A percentile compares a stretch with the other conserved stretches of the same genome.
Evolutionary conservation across 1,140 invertebrate species (phyloP).

Genomic region (Zaprionus kolodkinae): DNA sequence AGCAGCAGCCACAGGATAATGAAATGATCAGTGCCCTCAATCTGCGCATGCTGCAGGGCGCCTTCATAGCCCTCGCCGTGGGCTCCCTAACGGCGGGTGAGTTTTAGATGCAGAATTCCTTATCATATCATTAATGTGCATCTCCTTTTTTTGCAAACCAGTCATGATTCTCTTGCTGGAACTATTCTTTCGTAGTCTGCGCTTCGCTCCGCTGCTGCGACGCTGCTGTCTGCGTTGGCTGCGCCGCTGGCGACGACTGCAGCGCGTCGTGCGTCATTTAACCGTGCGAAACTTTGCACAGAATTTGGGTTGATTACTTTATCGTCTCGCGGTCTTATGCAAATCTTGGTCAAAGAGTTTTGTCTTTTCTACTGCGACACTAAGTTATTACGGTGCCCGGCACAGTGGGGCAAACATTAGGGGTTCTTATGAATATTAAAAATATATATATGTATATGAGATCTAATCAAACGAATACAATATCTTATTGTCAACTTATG

Average conservation of each 20-base stretch:
- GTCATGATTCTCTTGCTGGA: slow-evolving; percentile 43
- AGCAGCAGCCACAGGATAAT: slow-evolving; percentile 37
- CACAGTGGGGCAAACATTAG: slow-evolving; percentile 17
- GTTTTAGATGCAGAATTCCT: not conserved
- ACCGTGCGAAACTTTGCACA: slow-evolving; percentile 61
- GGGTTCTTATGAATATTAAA: not conserved
- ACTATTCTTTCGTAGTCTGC: slow-evolving; percentile 39
- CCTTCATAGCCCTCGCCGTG: slow-evolving; percentile 87
- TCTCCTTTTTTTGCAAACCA: not conserved
- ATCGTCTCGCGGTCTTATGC: slow-evolving; percentile 33
- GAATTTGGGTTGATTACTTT: slow-evolving; percentile 58
- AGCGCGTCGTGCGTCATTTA: slow-evolving; percentile 35
- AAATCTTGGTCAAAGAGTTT: slow-evolving; percentile 41
- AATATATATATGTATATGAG: too few relatives aligned
- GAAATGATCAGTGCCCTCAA: slow-evolving; percentile 86
- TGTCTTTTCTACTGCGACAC: slow-evolving; percentile 18
- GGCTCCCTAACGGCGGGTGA: slow-evolving; percentile 84
- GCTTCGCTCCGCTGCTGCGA: slow-evolving; percentile 21
- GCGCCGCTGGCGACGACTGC: slow-evolving; percentile 45
- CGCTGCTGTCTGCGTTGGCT: slow-evolving; percentile 33
- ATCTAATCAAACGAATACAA: not conserved
- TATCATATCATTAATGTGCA: not conserved
- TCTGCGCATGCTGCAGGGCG: slow-evolving; percentile 88
- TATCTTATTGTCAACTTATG: not conserved
- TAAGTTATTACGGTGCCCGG: slow-evolving; percentile 5